Conservation (phyloP, 2,113 vertebrate species). For the Ictalurus furcatus region DNA sequence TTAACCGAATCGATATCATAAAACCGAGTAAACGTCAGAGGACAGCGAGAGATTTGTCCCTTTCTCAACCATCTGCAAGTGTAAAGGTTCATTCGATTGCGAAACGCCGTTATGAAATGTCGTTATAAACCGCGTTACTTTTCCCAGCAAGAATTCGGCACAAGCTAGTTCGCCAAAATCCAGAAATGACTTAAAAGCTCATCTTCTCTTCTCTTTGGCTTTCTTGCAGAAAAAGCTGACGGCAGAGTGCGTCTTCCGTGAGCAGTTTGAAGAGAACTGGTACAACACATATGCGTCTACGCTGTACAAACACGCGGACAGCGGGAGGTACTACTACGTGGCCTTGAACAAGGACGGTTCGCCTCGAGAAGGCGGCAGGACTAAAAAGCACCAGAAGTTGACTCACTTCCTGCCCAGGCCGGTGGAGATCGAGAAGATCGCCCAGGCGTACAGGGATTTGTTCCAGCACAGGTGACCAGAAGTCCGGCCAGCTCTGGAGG, state of each 20-base stretch:
- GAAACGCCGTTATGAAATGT: background rate
- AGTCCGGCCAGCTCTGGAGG: conserved; percentile 51
- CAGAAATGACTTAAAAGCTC: background rate
- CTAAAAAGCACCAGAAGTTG: conserved; percentile 98
- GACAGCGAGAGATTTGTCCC: background rate
- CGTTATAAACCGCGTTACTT: background rate
- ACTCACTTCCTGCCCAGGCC: conserved; percentile 94
- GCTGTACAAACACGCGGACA: conserved; percentile 91
- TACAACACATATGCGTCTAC: conserved; percentile 99
- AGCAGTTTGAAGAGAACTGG: conserved; percentile 99
- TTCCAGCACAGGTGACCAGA: conserved; percentile 92
- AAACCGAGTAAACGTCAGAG: background rate
- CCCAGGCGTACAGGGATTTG: conserved; percentile 88
- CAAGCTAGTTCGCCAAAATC: background rate
- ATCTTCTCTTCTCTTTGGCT: conserved; percentile 45
- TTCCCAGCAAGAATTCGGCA: background rate
- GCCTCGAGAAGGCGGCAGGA: conserved; percentile 92
- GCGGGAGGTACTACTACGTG: conserved; percentile 92
- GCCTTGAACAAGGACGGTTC: conserved; percentile 98
- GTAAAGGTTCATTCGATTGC: background rate
- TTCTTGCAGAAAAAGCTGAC: conserved; percentile 91
- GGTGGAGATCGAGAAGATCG: conserved; percentile 92
- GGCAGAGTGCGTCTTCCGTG: conserved; percentile 93
- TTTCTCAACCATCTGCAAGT: background rate
- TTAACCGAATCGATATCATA: too few relatives aligned